Evolutionary conservation across 2,888 invertebrate species (phyloP).

Genomic region (Yponomeuta sedellus): DNA sequence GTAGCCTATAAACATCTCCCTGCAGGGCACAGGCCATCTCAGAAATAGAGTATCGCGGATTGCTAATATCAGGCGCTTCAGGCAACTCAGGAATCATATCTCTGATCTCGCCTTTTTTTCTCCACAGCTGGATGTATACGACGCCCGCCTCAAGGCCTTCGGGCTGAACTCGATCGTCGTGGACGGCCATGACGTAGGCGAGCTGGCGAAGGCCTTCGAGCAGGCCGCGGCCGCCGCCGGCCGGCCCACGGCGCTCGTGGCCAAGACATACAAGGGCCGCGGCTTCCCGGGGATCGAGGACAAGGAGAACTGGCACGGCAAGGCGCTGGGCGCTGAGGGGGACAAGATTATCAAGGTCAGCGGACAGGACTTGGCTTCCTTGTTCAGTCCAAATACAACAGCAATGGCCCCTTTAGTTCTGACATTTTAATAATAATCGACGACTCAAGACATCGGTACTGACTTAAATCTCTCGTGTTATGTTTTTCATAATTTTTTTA

Average conservation of each 20-base stretch:
- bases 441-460: no score
- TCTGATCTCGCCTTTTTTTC: no score
- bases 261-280: slow-evolving; percentile 97
- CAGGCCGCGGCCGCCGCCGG: slow-evolving; percentile 84
- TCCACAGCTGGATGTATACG: slow-evolving; percentile 83
- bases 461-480: no score
- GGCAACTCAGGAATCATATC: no score
- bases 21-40: no score
- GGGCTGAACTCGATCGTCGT: slow-evolving; percentile 94
- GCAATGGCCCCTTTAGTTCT: no score
- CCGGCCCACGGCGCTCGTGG: slow-evolving; percentile 94
- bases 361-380: background rate
- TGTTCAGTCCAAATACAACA: no score
- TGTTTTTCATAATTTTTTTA: no score
- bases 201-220: slow-evolving; percentile 91
- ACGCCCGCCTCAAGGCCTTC: slow-evolving; percentile 90
- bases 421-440: no score
- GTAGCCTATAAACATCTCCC: no score
- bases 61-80: no score
- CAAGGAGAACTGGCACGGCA: slow-evolving; percentile 98
- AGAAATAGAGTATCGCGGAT: no score
- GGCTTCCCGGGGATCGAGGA: slow-evolving; percentile 94
- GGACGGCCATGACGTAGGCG: slow-evolving; percentile 97
- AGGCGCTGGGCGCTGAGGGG: slow-evolving; percentile 91
- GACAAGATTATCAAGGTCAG: slow-evolving; percentile 78